Evolutionary conservation across 2,888 invertebrate species (phyloP), one percentile per base, ranked within the genome.

Genomic region (Bombylius discolor): DNA sequence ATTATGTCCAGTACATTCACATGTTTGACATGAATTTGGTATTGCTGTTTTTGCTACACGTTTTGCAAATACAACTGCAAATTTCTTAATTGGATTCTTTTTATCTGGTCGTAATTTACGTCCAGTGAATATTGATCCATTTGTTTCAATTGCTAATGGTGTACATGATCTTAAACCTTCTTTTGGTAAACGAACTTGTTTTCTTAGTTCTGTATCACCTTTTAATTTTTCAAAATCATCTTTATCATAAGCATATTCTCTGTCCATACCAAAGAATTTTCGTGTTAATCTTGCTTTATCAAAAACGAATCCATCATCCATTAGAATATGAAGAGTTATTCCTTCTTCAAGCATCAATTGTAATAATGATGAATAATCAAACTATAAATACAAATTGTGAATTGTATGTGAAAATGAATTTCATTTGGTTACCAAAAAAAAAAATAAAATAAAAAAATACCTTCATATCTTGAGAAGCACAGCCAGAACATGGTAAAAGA

Each of bases 281-380:
- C 86, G 88, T 56, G 81, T 79, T 7, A 84, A 79, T 47, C 84
- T 79, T 59, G 81, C 80, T 70, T 86, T 89, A 51, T 85, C 84
- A 60, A 89, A 78, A 56, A 80, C 80, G 67, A 92, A 90, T 63
- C 89, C 86, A 12, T 84, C 84, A 66, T 89, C 84, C 81, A 90
- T 89, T 39, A 93, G 70, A 58, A 92, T 84, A 68, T 93, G 92
- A 1, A 93, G 77, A 5, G 83, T 85, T 57, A 89, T 84, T 4
- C 85, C 87, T 68, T 84, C 86, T 72, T 92, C 91, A 64, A 86
- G 77, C 68, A 93, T 76, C 62, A 85, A 84, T 75, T 91, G 87
- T 67, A 88, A 82, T 57, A 92, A 79, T 34, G 87, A 87, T 4
- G 87, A 83, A 69, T 89, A 91, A 71, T 92, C 91, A 71, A 88